Evolutionary conservation across 2,113 vertebrate species (phyloP).

Genomic region (Myrmecobius fasciatus): DNA sequence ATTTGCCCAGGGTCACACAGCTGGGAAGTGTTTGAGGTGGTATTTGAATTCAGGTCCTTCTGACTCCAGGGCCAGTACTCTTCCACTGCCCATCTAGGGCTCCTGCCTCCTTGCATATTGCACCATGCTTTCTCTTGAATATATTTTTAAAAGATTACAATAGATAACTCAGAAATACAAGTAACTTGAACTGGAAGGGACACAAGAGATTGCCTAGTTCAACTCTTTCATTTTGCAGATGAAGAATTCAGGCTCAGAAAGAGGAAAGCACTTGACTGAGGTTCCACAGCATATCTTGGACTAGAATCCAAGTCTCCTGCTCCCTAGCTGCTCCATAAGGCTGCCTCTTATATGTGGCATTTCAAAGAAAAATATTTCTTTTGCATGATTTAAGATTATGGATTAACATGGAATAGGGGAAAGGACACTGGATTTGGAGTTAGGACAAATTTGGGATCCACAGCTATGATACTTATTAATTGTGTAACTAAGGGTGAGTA

Average conservation of each 20-base stretch:
- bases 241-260: background rate
- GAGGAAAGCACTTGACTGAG: background rate
- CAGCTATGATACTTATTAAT: background rate
- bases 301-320: background rate
- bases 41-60: too few species aligned
- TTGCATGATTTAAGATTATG: background rate
- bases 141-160: background rate
- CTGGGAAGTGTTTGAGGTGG: too few species aligned
- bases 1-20: too few species aligned
- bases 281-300: background rate
- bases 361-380: background rate
- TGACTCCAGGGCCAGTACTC: too few species aligned
- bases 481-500: background rate
- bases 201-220: background rate
- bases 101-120: background rate
- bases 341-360: background rate
- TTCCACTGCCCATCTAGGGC: background rate
- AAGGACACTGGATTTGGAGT: background rate
- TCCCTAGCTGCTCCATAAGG: background rate
- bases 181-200: background rate
- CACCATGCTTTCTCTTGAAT: background rate
- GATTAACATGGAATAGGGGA: background rate
- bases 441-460: background rate
- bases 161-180: background rate
- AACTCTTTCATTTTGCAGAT: background rate